Percentiles rank a stretch among this genome's conserved stretches.
Evolutionary conservation across 92 coral and sea anemone species (phyloP).

Genomic region (Siderastrea siderea): DNA sequence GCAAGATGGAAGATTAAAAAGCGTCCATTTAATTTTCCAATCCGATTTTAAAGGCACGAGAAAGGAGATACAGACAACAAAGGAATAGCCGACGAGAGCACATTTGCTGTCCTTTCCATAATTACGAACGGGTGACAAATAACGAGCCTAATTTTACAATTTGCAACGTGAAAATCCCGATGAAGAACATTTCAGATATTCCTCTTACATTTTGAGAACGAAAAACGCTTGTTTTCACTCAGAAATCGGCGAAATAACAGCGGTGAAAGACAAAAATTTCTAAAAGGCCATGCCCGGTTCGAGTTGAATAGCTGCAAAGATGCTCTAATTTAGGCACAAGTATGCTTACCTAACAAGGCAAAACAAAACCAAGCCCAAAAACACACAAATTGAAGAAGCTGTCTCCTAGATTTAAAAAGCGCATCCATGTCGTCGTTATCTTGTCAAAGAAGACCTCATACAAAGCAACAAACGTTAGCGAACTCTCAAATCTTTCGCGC

Average conservation of each 20-base stretch:
- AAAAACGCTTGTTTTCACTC: neutral
- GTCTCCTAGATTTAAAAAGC: slow-evolving; percentile 24
- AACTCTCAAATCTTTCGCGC: slow-evolving; percentile 12
- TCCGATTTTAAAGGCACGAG: slow-evolving; percentile 14
- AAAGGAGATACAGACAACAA: slow-evolving; percentile 39
- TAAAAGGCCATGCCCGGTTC: neutral
- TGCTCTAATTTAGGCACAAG: slow-evolving; percentile 53
- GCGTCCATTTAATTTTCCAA: neutral
- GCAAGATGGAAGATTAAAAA: neutral
- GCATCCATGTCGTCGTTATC: slow-evolving; percentile 53
- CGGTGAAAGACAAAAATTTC: neutral
- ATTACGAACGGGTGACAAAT: slow-evolving; percentile 30
- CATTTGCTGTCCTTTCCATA: slow-evolving; percentile 18
- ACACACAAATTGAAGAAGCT: slow-evolving; percentile 20
- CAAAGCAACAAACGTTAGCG: slow-evolving; percentile 22
- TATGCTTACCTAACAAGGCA: slow-evolving; percentile 75
- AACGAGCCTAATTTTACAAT: slow-evolving; percentile 9
- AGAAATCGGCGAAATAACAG: neutral
- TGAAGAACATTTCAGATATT: slow-evolving; percentile 8
- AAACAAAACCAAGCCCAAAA: slow-evolving; percentile 63
- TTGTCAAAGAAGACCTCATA: slow-evolving; percentile 32
- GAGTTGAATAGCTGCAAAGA: slow-evolving; percentile 11
- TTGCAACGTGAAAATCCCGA: neutral
- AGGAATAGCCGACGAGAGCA: slow-evolving; percentile 32
- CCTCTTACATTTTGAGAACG: neutral